Evolutionary conservation across 1,140 invertebrate species (phyloP).

Genomic region (Helicoverpa zea): DNA sequence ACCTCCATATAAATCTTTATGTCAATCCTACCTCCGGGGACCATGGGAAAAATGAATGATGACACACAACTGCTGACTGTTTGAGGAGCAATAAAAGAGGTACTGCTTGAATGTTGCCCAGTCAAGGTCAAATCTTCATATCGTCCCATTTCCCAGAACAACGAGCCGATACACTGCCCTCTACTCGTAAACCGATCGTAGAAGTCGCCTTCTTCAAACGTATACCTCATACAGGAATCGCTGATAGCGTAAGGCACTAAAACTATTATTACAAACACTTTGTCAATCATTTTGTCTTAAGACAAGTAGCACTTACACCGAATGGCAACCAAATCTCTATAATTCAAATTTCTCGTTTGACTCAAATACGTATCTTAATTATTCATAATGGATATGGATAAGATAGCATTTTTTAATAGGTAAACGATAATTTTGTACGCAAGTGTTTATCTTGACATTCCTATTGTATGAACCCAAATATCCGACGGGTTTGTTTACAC

Average conservation of each 20-base stretch:
- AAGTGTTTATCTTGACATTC: too few relatives aligned
- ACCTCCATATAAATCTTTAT: not conserved
- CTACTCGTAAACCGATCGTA: not conserved
- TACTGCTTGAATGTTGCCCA: conserved; percentile 9
- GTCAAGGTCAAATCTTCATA: not conserved
- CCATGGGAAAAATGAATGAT: conserved; percentile 3
- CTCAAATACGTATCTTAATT: conserved; percentile 4
- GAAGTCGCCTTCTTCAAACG: conserved; percentile 21
- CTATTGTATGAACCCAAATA: too few relatives aligned
- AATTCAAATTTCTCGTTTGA: conserved; percentile 16
- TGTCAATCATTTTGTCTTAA: not conserved
- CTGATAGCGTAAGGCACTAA: not conserved
- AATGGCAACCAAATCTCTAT: conserved; percentile 23
- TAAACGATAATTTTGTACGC: too few relatives aligned
- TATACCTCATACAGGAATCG: conserved; percentile 39
- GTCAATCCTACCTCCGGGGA: not conserved
- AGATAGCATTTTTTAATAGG: conserved; percentile 40
- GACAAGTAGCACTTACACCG: not conserved
- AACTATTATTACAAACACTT: conserved; percentile 4
- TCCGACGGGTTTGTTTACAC: too few relatives aligned
- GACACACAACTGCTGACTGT: not conserved
- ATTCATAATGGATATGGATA: conserved; percentile 44
- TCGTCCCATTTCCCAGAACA: not conserved
- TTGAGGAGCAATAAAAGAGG: conserved; percentile 6
- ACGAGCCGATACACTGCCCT: not conserved